These are phyloP conservation scores for Coracopsis vasa DNA, from an alignment of 2,113 vertebrate species.

Conservation along the genomic window DNA sequence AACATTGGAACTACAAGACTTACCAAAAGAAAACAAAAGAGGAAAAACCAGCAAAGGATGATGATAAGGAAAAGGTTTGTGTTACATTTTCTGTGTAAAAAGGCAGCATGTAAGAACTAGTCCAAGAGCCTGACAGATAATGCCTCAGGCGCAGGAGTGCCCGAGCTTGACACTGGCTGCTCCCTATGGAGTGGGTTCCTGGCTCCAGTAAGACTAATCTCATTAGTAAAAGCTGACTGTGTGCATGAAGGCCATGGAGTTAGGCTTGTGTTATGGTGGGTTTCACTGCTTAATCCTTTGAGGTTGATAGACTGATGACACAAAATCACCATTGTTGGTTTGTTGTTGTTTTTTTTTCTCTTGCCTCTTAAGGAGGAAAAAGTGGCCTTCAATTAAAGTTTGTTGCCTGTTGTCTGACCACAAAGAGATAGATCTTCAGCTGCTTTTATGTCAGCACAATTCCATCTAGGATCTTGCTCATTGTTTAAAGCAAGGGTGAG, in stretches of 20 bases:
- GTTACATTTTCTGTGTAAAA: not conserved
- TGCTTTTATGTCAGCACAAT: slow-evolving; percentile 14
- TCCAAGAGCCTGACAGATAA: not conserved
- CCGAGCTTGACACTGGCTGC: not conserved
- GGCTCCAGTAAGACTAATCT: not conserved
- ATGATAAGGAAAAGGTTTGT: slow-evolving; percentile 78
- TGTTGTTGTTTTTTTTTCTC: not conserved
- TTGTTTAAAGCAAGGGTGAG: slow-evolving; percentile 37
- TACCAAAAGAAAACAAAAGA: slow-evolving; percentile 86
- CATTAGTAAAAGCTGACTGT: not conserved
- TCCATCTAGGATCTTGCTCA: not conserved
- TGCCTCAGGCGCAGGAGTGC: not conserved
- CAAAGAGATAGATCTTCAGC: not conserved
- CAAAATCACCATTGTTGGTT: not conserved
- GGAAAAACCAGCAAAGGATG: slow-evolving; percentile 73
- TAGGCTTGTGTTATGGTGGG: not conserved
- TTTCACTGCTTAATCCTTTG: not conserved
- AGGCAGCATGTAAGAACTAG: not conserved
- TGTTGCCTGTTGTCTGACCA: not conserved
- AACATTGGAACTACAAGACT: slow-evolving; percentile 86
- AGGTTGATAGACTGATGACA: not conserved
- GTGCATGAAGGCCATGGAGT: not conserved
- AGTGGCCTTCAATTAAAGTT: not conserved
- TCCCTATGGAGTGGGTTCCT: not conserved
- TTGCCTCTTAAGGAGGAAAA: not conserved